A percentile compares a stretch with the other conserved stretches of the same genome.
These are phyloP conservation scores for Dromaius novaehollandiae DNA, from an alignment of 2,113 vertebrate genomes.

Conservation along the genomic window DNA sequence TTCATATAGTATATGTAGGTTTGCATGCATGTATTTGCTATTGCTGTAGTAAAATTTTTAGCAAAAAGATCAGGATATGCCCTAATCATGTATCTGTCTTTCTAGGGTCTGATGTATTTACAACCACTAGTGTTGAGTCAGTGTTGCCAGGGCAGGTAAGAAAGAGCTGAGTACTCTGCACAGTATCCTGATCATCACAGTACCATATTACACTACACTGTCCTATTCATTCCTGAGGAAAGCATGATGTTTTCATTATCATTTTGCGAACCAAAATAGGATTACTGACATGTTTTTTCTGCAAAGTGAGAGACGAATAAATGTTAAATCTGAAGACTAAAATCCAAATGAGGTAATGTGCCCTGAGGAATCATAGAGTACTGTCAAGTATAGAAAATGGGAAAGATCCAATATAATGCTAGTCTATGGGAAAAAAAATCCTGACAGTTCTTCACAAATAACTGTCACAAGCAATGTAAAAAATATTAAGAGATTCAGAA, in stretches of 20 bases:
- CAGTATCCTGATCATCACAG: background rate
- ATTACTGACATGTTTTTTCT: background rate
- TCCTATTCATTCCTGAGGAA: background rate
- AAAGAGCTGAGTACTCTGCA: background rate
- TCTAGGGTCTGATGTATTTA: constrained; percentile 70
- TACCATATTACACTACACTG: background rate
- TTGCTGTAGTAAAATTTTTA: background rate
- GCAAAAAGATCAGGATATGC: background rate
- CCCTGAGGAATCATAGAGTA: background rate
- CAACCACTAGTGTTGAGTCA: constrained; percentile 39
- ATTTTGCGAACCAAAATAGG: background rate
- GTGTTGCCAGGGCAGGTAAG: constrained; percentile 81
- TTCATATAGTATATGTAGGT: background rate
- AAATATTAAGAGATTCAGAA: background rate
- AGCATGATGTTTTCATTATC: background rate
- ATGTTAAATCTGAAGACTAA: background rate
- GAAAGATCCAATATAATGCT: background rate
- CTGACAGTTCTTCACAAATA: background rate
- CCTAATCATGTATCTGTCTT: constrained; percentile 14
- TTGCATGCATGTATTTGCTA: background rate
- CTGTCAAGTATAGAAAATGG: background rate
- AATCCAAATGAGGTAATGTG: background rate
- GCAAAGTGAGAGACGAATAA: background rate
- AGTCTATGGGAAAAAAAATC: background rate
- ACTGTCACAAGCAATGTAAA: background rate